Percentiles rank a stretch among this genome's conserved stretches.
Conservation (phyloP, 2,888 invertebrate genomes). For the Hypselothyrea guttata region DNA sequence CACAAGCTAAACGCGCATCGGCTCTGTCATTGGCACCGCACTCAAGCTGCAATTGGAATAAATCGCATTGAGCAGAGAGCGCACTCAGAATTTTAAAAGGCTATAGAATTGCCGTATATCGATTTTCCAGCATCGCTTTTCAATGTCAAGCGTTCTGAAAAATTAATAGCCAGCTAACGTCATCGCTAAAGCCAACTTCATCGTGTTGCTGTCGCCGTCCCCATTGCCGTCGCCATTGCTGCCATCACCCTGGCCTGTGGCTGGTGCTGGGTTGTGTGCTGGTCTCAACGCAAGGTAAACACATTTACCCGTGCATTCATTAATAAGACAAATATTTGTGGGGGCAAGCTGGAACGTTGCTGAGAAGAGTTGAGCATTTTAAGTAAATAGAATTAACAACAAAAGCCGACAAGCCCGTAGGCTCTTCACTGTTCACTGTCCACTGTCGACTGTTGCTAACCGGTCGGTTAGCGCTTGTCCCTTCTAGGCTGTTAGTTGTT, state of each 20-base stretch:
- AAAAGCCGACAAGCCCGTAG: constrained; percentile 58
- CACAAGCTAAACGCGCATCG: not conserved
- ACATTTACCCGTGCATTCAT: constrained; percentile 75
- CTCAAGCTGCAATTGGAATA: not conserved
- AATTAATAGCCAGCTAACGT: constrained; percentile 41
- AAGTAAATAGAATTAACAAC: constrained; percentile 75
- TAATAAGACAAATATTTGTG: constrained; percentile 71
- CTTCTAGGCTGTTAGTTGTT: not conserved
- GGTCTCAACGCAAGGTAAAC: constrained; percentile 61
- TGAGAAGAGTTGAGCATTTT: constrained; percentile 60
- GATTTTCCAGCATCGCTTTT: constrained; percentile 56
- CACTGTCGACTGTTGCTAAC: not conserved
- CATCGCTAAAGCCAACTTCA: not conserved
- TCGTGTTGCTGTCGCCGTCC: too few relatives aligned
- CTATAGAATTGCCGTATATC: constrained; percentile 42
- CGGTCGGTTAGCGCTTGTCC: not conserved
- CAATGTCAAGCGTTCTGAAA: constrained; percentile 45
- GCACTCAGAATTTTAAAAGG: constrained; percentile 20
- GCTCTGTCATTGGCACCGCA: not conserved
- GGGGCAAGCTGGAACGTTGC: constrained; percentile 44
- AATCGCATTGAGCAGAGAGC: not conserved
- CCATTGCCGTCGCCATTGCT: not conserved
- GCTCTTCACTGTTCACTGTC: constrained; percentile 6
- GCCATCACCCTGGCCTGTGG: constrained; percentile 20
- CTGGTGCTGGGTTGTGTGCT: constrained; percentile 1